Conservation (phyloP, 2,113 vertebrate genomes). For the Urocolius indicus region DNA sequence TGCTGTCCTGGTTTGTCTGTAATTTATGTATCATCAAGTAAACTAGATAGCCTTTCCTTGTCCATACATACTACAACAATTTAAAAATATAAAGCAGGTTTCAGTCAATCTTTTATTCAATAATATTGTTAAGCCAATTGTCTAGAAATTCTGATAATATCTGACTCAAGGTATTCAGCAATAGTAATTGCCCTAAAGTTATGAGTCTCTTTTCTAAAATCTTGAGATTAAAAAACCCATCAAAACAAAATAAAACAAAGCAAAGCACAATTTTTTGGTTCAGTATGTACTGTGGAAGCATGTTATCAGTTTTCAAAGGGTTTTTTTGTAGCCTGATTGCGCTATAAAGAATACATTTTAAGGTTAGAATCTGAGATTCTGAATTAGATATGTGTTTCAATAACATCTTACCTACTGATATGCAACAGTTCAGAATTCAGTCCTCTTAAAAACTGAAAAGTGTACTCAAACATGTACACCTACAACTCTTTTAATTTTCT, state of each 20-base stretch:
- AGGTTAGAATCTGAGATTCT: neutral
- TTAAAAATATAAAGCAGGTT: neutral
- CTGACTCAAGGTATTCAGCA: neutral
- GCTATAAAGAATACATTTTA: neutral
- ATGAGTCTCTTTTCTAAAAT: neutral
- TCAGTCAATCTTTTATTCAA: neutral
- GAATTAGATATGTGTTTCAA: neutral
- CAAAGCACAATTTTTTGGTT: rapidly evolving
- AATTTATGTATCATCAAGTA: neutral
- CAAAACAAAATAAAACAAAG: neutral
- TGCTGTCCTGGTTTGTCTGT: neutral
- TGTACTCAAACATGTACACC: neutral
- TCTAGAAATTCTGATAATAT: neutral
- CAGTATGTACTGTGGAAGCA: neutral
- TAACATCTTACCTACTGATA: neutral
- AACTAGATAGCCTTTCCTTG: neutral
- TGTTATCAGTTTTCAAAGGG: neutral
- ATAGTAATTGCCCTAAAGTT: neutral
- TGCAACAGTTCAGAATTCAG: neutral
- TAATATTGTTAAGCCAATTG: neutral
- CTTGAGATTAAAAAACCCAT: rapidly evolving
- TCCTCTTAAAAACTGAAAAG: neutral
- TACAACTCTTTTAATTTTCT: neutral
- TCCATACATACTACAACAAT: neutral
- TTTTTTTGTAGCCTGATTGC: neutral